phyloP scores from a whole-genome alignment of 2,888 invertebrate species.

The Trachelus iudaicus region DNA sequence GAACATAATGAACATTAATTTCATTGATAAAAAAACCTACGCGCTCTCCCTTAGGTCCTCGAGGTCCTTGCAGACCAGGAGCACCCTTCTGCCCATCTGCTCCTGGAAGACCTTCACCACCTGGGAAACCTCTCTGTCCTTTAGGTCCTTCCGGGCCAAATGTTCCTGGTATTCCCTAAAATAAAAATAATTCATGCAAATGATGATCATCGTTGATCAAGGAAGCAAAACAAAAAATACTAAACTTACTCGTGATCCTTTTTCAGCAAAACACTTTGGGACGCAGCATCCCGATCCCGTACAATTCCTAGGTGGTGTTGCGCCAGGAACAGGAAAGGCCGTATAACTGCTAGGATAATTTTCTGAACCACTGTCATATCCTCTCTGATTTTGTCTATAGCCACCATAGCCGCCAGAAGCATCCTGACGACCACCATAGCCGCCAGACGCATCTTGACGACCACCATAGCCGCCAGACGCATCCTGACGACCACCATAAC shows the following conservation, averaged over 20 bases:
- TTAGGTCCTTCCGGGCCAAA: slow-evolving; percentile 79
- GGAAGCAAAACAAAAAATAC: neutral
- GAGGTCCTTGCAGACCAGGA: slow-evolving; percentile 82
- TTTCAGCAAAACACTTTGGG: slow-evolving; percentile 90
- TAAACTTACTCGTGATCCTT: slow-evolving; percentile 79
- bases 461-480: slow-evolving; percentile 9
- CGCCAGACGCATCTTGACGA: neutral
- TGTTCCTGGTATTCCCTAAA: slow-evolving; percentile 79
- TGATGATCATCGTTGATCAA: neutral
- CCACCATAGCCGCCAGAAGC: slow-evolving; percentile 54
- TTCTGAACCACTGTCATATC: slow-evolving; percentile 25
- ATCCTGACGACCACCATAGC: neutral
- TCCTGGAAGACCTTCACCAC: slow-evolving; percentile 86
- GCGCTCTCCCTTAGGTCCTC: slow-evolving; percentile 86
- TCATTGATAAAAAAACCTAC: slow-evolving; percentile 47
- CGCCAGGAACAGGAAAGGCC: slow-evolving; percentile 66
- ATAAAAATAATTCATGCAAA: slow-evolving; percentile 16
- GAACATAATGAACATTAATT: neutral
- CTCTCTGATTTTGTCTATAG: slow-evolving; percentile 63
- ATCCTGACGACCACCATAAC: neutral
- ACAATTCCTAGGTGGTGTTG: slow-evolving; percentile 71
- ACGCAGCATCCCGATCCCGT: slow-evolving; percentile 78
- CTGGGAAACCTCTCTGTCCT: slow-evolving; percentile 84
- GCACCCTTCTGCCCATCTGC: slow-evolving; percentile 92
- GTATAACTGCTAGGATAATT: slow-evolving; percentile 66